phyloP scores from a whole-genome alignment of 2,888 invertebrate genomes.

The Oxycera nigricornis region DNA sequence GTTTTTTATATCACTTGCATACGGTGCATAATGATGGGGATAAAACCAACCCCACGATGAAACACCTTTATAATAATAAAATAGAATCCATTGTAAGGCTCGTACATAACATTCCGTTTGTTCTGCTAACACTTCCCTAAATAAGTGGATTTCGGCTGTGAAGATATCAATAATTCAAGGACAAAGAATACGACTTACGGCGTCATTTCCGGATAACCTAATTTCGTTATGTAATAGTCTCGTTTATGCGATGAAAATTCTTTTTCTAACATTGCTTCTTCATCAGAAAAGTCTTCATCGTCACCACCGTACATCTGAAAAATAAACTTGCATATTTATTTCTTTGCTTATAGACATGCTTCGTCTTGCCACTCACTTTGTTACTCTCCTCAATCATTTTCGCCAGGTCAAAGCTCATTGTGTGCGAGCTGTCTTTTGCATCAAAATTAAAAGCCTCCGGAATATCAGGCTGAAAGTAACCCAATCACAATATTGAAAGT shows the following conservation, averaged over 20 bases:
- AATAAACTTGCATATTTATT: constrained; percentile 30
- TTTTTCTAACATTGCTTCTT: constrained; percentile 66
- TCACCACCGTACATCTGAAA: constrained; percentile 53
- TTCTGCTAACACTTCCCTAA: constrained; percentile 76
- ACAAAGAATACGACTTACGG: constrained; percentile 65
- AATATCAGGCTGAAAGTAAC: background rate
- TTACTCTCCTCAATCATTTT: constrained; percentile 56
- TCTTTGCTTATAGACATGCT: too few relatives aligned
- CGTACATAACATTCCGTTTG: constrained; percentile 90
- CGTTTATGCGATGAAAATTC: constrained; percentile 87
- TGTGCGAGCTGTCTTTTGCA: constrained; percentile 51
- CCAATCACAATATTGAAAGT: background rate
- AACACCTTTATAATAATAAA: constrained; percentile 96
- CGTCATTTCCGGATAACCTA: constrained; percentile 80
- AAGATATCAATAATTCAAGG: background rate
- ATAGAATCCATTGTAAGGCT: constrained; percentile 95
- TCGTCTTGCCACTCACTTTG: constrained; percentile 53
- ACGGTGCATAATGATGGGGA: constrained; percentile 97
- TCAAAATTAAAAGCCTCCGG: constrained; percentile 51
- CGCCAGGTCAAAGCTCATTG: constrained; percentile 53
- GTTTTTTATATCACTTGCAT: constrained; percentile 88
- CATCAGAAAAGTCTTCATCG: constrained; percentile 62
- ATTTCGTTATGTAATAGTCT: constrained; percentile 90
- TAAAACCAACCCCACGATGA: constrained; percentile 99
- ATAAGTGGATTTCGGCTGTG: constrained; percentile 46